Evolutionary conservation across 2,113 vertebrate genomes (phyloP), one percentile per base, ranked within the genome.

Genomic region (Corythaeola cristata): DNA sequence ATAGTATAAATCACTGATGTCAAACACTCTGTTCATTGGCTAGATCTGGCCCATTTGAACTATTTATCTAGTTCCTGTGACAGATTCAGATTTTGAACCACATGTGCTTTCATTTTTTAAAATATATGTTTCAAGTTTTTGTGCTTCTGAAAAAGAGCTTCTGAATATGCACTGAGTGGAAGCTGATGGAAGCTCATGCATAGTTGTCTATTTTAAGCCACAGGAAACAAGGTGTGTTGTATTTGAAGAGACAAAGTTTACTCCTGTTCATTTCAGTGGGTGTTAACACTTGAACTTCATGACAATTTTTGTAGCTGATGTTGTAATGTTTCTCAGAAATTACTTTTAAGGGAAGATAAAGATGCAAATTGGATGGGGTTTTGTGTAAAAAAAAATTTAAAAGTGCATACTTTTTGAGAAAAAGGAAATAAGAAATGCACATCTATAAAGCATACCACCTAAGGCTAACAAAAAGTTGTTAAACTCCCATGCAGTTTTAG

Each of bases 1-100:
- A 96, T 88, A 89, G 50, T 89, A 95, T 97, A 97, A 97, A 97
- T 97, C 96, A 97, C 81, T 91, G 87, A 69, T 97, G 96, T 95
- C 92, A 93, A 89, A 76, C 83, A 85, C 69, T 78, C 93, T 87
- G 84, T 87, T 96, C 94, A 86, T 93, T 96, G 97, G 92, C 77
- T 94, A 85, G 92, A 85, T 95, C 81, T 94, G 95, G 50, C 74
- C 89, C 71, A 85, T 95, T 96, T 97, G 71, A 89, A 78, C 95
- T 94, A 94, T 97, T 96, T 97, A 59, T 97, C 91, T 95, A 58
- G 39, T 73, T 93, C 44, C 59, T 88, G 55, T 94, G 95, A 88
- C 95, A 96, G 87, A 89, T 77, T 94, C 87, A 77, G 67, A 80
- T 89, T 96, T 93, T 95, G 74, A 20, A 89, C 67, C 87, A 88